Percentiles rank a stretch among this genome's conserved stretches.
These are phyloP conservation scores for Calonectris borealis DNA, from an alignment of 2,113 vertebrate species.

Conservation along the genomic window DNA sequence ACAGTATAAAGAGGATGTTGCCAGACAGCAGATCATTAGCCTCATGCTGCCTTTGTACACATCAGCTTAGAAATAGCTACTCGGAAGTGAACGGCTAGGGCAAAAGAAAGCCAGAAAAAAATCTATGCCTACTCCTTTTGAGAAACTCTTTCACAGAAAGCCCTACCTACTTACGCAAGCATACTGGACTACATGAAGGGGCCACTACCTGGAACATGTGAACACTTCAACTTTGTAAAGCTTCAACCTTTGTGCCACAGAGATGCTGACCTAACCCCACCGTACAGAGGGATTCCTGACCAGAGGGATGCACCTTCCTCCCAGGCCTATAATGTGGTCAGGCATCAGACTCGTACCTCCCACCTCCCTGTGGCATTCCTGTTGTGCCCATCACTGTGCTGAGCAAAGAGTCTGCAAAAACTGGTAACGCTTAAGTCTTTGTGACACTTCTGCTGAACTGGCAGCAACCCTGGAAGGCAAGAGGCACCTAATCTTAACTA, in stretches of 20 bases:
- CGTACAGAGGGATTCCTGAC: not conserved
- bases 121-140: not conserved
- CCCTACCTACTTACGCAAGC: not conserved
- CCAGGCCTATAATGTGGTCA: not conserved
- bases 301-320: not conserved
- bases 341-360: not conserved
- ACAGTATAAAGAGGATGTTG: not conserved
- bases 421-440: not conserved
- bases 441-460: not conserved
- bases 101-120: not conserved
- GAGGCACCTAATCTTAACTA: not conserved
- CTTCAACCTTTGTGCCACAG: not conserved
- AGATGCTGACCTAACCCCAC: not conserved
- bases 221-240: not conserved
- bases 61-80: not conserved
- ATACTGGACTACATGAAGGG: not conserved
- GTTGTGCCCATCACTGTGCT: not conserved
- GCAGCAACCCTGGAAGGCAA: not conserved
- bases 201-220: rapidly evolving
- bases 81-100: not conserved
- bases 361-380: not conserved
- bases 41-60: not conserved
- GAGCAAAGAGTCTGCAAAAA: not conserved
- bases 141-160: not conserved
- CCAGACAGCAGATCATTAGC: not conserved